Percentiles rank a stretch among this genome's conserved stretches.
Conservation (phyloP, 2,797 vertebrate genomes). For the Myripristis jacobus region DNA sequence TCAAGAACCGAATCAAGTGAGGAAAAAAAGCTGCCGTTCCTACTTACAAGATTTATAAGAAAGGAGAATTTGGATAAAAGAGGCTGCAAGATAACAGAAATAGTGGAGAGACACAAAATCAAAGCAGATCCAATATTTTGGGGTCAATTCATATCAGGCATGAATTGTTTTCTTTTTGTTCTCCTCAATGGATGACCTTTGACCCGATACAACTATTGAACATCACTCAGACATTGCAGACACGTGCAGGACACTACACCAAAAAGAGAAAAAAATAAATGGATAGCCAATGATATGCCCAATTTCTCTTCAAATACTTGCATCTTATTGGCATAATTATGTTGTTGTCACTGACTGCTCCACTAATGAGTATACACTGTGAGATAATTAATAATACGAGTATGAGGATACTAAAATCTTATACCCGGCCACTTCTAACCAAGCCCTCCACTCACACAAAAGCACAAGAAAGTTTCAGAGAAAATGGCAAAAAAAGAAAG, state of each 20-base stretch:
- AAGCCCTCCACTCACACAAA: slow-evolving; percentile 76
- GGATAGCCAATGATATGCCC: slow-evolving; percentile 61
- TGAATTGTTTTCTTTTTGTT: slow-evolving; percentile 70
- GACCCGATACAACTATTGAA: slow-evolving; percentile 67
- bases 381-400: slow-evolving; percentile 23
- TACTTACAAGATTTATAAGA: slow-evolving; percentile 99
- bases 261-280: slow-evolving; percentile 66
- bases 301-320: slow-evolving; percentile 34
- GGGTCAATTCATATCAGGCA: slow-evolving; percentile 82
- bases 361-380: slow-evolving; percentile 20
- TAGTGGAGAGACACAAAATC: slow-evolving; percentile 99
- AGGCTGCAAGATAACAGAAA: slow-evolving; percentile 99
- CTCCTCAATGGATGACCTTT: slow-evolving; percentile 75
- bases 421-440: slow-evolving; percentile 74
- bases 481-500: slow-evolving; percentile 69
- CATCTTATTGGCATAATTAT: not conserved
- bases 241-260: slow-evolving; percentile 80
- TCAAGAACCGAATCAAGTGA: slow-evolving; percentile 91
- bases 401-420: slow-evolving; percentile 57
- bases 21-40: slow-evolving; percentile 93
- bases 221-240: slow-evolving; percentile 77
- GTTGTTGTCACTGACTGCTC: slow-evolving; percentile 30
- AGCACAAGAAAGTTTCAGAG: slow-evolving; percentile 62
- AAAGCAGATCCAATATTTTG: slow-evolving; percentile 91
- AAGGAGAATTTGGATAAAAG: slow-evolving; percentile 99